Conservation (phyloP, 2,797 vertebrate species). For the Poeciliopsis turneri region DNA sequence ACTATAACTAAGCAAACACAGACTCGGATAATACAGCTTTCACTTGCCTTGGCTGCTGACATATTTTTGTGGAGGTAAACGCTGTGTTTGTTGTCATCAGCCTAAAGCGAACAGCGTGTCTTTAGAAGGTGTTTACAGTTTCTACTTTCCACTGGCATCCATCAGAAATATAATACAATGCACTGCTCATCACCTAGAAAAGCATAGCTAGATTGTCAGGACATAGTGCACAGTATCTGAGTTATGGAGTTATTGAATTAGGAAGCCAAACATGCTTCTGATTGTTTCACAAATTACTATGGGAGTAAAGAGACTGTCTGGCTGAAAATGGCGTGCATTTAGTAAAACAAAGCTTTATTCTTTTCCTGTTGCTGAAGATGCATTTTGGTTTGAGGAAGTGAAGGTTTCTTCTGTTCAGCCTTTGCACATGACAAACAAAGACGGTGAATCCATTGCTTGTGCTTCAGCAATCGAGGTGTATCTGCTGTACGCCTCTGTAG, state of each 20-base stretch:
- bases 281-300: conserved; percentile 51
- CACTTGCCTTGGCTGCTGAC: conserved; percentile 14
- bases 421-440: conserved; percentile 6
- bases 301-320: conserved; percentile 9
- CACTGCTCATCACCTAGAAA: conserved; percentile 24
- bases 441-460: conserved; percentile 7
- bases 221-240: conserved; percentile 21
- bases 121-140: conserved; percentile 14
- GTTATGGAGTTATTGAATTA: conserved; percentile 57
- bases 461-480: neutral
- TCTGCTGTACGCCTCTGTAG: neutral
- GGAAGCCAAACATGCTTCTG: conserved; percentile 41
- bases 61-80: conserved; percentile 9
- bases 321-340: conserved; percentile 29
- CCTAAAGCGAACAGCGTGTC: conserved; percentile 10
- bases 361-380: conserved; percentile 29
- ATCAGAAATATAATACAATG: conserved; percentile 22
- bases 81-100: conserved; percentile 28
- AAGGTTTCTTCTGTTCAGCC: conserved; percentile 17
- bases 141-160: conserved; percentile 23
- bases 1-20: conserved; percentile 23
- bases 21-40: neutral
- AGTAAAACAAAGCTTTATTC: conserved; percentile 27
- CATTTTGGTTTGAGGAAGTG: conserved; percentile 29
- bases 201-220: conserved; percentile 21